Evolutionary conservation across 2,113 vertebrate genomes (phyloP), one percentile per base, ranked within the genome.

Genomic region (Onychostruthus taczanowskii): DNA sequence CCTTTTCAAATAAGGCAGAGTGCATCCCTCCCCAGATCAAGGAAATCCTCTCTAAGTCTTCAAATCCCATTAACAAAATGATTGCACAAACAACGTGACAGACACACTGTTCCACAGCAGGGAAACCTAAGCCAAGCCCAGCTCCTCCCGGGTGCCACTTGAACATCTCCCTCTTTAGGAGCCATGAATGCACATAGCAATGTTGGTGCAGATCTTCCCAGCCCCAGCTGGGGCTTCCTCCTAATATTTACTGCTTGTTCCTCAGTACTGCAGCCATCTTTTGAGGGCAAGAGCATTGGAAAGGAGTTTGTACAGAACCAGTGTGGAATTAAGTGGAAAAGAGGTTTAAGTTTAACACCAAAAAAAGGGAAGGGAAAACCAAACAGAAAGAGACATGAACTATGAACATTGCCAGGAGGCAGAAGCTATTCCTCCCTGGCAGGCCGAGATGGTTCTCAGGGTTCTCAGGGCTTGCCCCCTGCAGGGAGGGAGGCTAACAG

Each of bases 61-160:
- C 88, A 68, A 84, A 96, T 94, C 93, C 58, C 76, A 84, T 96
- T 95, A 96, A 93, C 72, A 88, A 85, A 79, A 92, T 37, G 61
- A 79, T 16, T 37, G 84, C 35, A 88, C 52, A 64, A 91, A 85
- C 87, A 95, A 87, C 30, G 70, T 94, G 95, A 94, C 94, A 56
- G 75, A 70, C 37, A 22, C 2, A 5, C 59, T 85, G 39, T 44
- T 49, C 61, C 35, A 47, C 80, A 6, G 3, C 64, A 61, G 68
- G 50, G 49, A 92, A 91, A 72, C 35, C 56, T 79, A 33, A 31
- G 55, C 46, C 41, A 46, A 86, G 47, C 13, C 76, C 55, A 20
- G 37, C 3, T 87, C 58, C 47, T 64, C 58, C 66, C 27, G 30
- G 16, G 44, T 3, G 0, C 30, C 5, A 5, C 47, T 33, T 22